These are phyloP conservation scores for Synergus japonicus DNA, from an alignment of 2,888 invertebrate genomes.

Conservation along the genomic window DNA sequence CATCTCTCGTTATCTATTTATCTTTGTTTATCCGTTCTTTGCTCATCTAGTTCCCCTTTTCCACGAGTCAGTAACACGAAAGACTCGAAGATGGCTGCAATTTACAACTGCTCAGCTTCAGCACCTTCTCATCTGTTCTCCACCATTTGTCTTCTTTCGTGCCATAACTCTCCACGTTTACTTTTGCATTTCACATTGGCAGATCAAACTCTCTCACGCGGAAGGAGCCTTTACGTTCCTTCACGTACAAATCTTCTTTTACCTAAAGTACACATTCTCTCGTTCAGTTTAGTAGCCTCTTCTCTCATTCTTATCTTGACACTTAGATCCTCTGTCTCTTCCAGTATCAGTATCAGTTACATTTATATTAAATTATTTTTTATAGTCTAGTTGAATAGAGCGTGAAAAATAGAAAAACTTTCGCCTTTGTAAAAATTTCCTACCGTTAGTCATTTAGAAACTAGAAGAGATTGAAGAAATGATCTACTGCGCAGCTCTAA, in stretches of 20 bases:
- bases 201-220: constrained; percentile 2
- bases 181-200: constrained; percentile 15
- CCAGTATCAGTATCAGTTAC: not conserved
- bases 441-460: not conserved
- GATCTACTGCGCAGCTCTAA: not conserved
- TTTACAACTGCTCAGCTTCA: constrained; percentile 40
- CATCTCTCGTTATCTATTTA: not conserved
- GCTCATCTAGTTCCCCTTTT: not conserved
- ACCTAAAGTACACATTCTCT: not conserved
- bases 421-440: not conserved
- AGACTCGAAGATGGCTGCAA: constrained; percentile 24
- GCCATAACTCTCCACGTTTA: not conserved
- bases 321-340: not conserved
- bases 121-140: constrained; percentile 39
- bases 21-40: constrained; percentile 19
- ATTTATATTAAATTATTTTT: not conserved
- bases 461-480: not conserved
- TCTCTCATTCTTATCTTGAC: not conserved
- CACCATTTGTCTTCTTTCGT: constrained; percentile 33
- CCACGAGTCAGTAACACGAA: not conserved
- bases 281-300: constrained; percentile 13
- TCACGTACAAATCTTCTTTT: constrained; percentile 16
- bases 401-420: not conserved
- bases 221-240: not conserved
- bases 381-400: not conserved